Evolutionary conservation across 2,888 invertebrate species (phyloP).

Genomic region (Norana najaformis): DNA sequence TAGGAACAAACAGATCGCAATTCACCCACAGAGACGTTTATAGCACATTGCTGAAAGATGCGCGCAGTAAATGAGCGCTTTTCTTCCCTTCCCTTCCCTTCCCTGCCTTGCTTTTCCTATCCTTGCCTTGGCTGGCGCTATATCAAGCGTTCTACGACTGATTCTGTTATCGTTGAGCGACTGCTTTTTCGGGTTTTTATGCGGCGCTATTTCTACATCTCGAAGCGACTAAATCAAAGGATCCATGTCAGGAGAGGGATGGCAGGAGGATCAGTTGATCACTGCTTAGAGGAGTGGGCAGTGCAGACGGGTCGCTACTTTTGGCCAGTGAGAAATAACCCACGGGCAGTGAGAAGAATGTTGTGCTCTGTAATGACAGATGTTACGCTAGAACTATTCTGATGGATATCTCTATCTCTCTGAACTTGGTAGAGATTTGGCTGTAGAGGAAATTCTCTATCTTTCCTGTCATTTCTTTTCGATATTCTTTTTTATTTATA

Average conservation of each 20-base stretch:
- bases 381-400: neutral
- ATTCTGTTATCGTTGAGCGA: neutral
- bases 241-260: neutral
- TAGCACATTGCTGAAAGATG: too few relatives aligned
- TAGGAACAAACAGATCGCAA: too few relatives aligned
- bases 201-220: neutral
- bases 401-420: neutral
- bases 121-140: neutral
- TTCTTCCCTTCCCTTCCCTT: too few relatives aligned
- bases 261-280: neutral
- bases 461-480: too few relatives aligned
- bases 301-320: neutral
- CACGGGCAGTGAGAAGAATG: neutral
- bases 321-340: neutral
- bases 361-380: neutral
- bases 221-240: conserved; percentile 7
- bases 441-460: neutral
- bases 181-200: neutral
- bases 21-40: too few relatives aligned
- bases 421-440: neutral
- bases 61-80: too few relatives aligned
- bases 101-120: too few relatives aligned
- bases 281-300: neutral
- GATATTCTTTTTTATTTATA: too few relatives aligned
- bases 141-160: neutral